Evolutionary conservation across 2,113 vertebrate genomes (phyloP).

Genomic region (Pelvicachromis taeniatus): DNA sequence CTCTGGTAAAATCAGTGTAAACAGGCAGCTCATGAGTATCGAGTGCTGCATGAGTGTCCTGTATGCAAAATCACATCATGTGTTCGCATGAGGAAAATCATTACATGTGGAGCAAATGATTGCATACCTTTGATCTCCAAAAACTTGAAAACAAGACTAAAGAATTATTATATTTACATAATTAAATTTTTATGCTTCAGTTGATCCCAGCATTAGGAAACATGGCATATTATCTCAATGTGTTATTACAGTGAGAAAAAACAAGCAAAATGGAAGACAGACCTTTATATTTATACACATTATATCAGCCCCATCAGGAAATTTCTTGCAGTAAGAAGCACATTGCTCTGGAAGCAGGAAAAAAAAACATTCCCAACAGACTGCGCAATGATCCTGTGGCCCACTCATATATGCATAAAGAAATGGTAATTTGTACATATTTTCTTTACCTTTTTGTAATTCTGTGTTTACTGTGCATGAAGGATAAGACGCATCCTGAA

Average conservation of each 20-base stretch:
- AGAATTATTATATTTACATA: background rate
- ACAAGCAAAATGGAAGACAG: background rate
- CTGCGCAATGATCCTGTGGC: background rate
- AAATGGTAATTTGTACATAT: background rate
- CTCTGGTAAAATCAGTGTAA: background rate
- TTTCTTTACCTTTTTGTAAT: background rate
- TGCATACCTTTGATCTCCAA: background rate
- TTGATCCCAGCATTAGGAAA: constrained; percentile 1
- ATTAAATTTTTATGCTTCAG: constrained; percentile 3
- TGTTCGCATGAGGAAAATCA: background rate
- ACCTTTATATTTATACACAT: background rate
- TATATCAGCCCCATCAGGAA: background rate
- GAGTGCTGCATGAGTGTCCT: background rate
- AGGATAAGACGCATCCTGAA: background rate
- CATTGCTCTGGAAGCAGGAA: background rate
- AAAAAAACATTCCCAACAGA: background rate
- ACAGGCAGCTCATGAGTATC: background rate
- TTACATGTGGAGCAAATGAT: background rate
- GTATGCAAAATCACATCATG: background rate
- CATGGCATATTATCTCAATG: background rate
- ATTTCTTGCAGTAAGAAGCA: background rate
- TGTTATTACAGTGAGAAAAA: background rate
- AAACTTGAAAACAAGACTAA: background rate
- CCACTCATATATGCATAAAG: background rate
- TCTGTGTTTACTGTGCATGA: constrained; percentile 9